phyloP scores from a whole-genome alignment of 2,888 invertebrate genomes.

The Drosophila rubida region DNA sequence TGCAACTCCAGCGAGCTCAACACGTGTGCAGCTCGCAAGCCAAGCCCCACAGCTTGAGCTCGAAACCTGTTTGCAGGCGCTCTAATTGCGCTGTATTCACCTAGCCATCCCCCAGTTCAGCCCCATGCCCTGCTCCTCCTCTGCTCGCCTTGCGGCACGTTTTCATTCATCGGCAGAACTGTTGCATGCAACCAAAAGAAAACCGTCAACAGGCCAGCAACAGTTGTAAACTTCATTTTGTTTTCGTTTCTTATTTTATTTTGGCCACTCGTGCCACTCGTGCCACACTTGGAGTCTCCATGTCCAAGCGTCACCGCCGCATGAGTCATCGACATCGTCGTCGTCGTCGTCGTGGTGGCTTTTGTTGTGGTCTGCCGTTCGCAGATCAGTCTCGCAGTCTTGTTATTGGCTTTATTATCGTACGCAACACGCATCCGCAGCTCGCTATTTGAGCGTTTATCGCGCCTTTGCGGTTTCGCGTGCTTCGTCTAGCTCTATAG shows the following conservation, averaged over 20 bases:
- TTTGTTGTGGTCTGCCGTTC: constrained; percentile 31
- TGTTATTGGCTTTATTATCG: constrained; percentile 52
- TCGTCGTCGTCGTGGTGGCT: constrained; percentile 1
- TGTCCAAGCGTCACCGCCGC: constrained; percentile 50
- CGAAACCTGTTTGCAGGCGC: constrained; percentile 73
- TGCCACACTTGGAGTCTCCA: constrained; percentile 64
- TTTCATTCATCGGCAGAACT: constrained; percentile 72
- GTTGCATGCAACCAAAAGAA: constrained; percentile 62
- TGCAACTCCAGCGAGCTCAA: constrained; percentile 49
- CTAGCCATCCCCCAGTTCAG: constrained; percentile 7
- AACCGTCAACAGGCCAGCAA: constrained; percentile 19
- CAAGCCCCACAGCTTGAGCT: constrained; percentile 51
- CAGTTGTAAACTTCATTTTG: constrained; percentile 58
- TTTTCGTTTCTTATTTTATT: constrained; percentile 33
- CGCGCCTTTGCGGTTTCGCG: constrained; percentile 42
- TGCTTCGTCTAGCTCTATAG: constrained; percentile 55
- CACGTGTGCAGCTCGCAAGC: constrained; percentile 66
- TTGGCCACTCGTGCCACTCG: constrained; percentile 61
- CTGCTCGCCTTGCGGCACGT: constrained; percentile 45
- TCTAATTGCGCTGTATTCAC: constrained; percentile 65
- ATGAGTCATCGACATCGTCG: constrained; percentile 68
- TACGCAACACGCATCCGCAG: constrained; percentile 51
- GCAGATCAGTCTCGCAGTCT: constrained; percentile 1
- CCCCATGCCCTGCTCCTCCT: constrained; percentile 3
- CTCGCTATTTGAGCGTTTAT: constrained; percentile 49